A percentile compares a stretch with the other conserved stretches of the same genome.
Conservation (phyloP, 2,888 invertebrate genomes). For the Himalopsyche japonica region DNA sequence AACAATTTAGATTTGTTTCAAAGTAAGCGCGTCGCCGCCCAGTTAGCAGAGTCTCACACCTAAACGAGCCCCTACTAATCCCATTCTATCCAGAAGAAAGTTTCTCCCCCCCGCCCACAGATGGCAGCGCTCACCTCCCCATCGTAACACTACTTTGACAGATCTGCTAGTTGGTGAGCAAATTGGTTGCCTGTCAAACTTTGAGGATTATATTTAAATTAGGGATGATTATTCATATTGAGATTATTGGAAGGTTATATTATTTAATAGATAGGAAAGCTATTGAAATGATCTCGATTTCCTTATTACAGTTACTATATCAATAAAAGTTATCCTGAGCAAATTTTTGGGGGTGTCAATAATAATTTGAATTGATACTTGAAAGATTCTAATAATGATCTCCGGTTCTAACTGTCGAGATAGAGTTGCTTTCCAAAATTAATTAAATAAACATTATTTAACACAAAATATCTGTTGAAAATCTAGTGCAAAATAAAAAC, state of each 20-base stretch:
- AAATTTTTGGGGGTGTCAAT: too few relatives aligned
- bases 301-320: too few relatives aligned
- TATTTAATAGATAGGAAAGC: not conserved
- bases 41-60: not conserved
- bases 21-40: not conserved
- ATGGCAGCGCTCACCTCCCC: slow-evolving; percentile 25
- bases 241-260: not conserved
- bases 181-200: slow-evolving; percentile 22
- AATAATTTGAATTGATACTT: too few relatives aligned
- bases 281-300: too few relatives aligned
- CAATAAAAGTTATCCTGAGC: too few relatives aligned
- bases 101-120: slow-evolving; percentile 14
- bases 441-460: too few relatives aligned
- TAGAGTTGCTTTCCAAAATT: too few relatives aligned
- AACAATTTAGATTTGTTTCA: not conserved
- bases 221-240: not conserved
- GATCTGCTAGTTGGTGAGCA: slow-evolving; percentile 31
- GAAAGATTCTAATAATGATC: too few relatives aligned
- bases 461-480: too few relatives aligned
- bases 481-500: too few relatives aligned
- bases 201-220: slow-evolving; percentile 6
- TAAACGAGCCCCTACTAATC: not conserved
- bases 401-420: too few relatives aligned
- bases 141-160: slow-evolving; percentile 31
- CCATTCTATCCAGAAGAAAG: not conserved